Base-by-base conservation (phyloP, 1,140 invertebrate genomes). In the Aphaenogaster floridana region DNA sequence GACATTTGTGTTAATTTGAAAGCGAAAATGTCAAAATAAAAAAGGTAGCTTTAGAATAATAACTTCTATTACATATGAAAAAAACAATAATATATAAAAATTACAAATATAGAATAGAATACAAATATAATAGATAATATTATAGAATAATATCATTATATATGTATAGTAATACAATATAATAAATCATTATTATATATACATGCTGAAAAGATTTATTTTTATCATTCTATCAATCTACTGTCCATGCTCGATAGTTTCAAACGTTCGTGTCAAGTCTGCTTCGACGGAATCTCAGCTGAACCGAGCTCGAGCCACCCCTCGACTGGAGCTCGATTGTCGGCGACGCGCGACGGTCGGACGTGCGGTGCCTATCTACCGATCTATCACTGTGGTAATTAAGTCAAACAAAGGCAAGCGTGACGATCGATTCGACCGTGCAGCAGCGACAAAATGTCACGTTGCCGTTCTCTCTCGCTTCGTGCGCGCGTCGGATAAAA, bases 361-460 rank as follows among this genome's bases (percentile, higher is more conserved):
- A 88, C 90, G 90, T 91, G 89, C 90, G 45, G 77, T 54, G 81
- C 87, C 89, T 90, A 90, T 90, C 89, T 84, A 78, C 86, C 90
- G 89, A 91, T 91, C 86, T 91, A 57, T 88, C 66, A 69, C 71
- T 72, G 77, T 61, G 89, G 87, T 88, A 91, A 91, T 91, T 91
- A 91, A 91, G 87, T 90, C 90, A 88, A 91, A 91, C 90, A 90
- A 90, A 90, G 89, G 90, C 86, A 90, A 88, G 86, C 89, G 89
- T 91, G 89, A 79, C 90, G 90, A 91, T 91, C 90, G 90, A 91
- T 91, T 88, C 69, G 52, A 15, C 11, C 80, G 86, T 90, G 89
- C 86, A 64, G 79, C 68, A 90, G 54, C 76, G 86, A 90, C 89
- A 86, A 86, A 91, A 90, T 91, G 89, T 91, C 89, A 91, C 89